A percentile compares a stretch with the other conserved stretches of the same genome.
Evolutionary conservation across 2,797 vertebrate species (phyloP).

Genomic region (Xenentodon cancila): DNA sequence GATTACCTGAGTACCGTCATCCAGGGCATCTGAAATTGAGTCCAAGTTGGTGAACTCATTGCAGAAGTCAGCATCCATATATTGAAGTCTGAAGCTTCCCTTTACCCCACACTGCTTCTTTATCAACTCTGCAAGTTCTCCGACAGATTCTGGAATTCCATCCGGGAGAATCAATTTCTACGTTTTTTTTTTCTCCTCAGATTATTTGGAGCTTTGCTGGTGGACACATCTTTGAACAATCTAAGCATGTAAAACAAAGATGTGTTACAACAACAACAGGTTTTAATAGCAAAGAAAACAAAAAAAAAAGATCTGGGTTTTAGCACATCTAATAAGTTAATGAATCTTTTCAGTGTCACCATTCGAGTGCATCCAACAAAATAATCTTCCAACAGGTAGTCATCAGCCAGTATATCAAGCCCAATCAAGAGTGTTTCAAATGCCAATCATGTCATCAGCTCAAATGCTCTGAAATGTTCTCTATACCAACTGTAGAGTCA

Average conservation of each 20-base stretch:
- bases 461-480: constrained; percentile 24
- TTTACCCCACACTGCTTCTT: constrained; percentile 1
- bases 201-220: not conserved
- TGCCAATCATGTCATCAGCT: constrained; percentile 3
- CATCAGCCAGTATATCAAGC: not conserved
- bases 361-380: not conserved
- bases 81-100: constrained; percentile 6
- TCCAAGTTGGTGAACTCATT: constrained; percentile 17
- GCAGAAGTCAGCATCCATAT: constrained; percentile 13
- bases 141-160: not conserved
- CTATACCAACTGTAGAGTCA: constrained; percentile 22
- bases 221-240: not conserved
- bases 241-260: not conserved
- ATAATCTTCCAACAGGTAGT: constrained; percentile 3
- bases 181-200: not conserved
- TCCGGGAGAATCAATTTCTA: not conserved
- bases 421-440: not conserved
- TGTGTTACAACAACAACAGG: not conserved
- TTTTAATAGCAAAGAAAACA: not conserved
- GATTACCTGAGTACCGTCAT: constrained; percentile 18
- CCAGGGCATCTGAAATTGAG: constrained; percentile 6
- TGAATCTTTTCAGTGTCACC: constrained; percentile 1
- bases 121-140: not conserved
- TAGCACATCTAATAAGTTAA: not conserved
- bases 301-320: not conserved